phyloP scores from a whole-genome alignment of 1,140 invertebrate species.

The Aethina tumida region DNA sequence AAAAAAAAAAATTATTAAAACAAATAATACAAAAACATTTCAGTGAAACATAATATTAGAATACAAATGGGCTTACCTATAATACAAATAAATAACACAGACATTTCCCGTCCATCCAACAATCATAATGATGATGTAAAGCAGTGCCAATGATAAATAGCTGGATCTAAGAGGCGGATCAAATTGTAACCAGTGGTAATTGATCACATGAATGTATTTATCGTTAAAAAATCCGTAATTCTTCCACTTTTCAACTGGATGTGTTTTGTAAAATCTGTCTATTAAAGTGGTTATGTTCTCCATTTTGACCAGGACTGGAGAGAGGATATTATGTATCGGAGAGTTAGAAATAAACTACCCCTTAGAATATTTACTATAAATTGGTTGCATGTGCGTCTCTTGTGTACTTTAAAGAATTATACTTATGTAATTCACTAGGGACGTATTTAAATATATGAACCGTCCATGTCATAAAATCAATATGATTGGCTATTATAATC shows the following conservation, averaged over 20 bases:
- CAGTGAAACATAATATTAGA: neutral
- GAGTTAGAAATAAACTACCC: too few relatives aligned
- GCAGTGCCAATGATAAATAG: slow-evolving; percentile 45
- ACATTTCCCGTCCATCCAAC: slow-evolving; percentile 53
- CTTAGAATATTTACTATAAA: too few relatives aligned
- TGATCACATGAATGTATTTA: slow-evolving; percentile 47
- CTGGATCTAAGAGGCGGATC: slow-evolving; percentile 41
- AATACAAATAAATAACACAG: slow-evolving; percentile 53
- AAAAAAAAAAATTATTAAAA: slow-evolving; percentile 18
- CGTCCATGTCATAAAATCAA: too few relatives aligned
- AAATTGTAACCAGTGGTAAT: slow-evolving; percentile 56
- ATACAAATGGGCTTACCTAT: slow-evolving; percentile 41
- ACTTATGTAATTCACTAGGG: too few relatives aligned
- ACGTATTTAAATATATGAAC: too few relatives aligned
- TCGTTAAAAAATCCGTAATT: slow-evolving; percentile 42
- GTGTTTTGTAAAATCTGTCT: slow-evolving; percentile 35
- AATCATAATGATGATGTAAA: slow-evolving; percentile 50
- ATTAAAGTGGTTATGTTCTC: slow-evolving; percentile 11
- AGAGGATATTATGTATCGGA: too few relatives aligned
- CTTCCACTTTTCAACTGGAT: slow-evolving; percentile 42
- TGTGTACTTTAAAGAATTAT: too few relatives aligned
- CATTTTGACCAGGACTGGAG: too few relatives aligned
- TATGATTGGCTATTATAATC: too few relatives aligned
- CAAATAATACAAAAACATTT: neutral
- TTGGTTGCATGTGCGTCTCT: too few relatives aligned